Base-by-base conservation (phyloP, 2,888 invertebrate species). In the Cheilosia vulpina region DNA sequence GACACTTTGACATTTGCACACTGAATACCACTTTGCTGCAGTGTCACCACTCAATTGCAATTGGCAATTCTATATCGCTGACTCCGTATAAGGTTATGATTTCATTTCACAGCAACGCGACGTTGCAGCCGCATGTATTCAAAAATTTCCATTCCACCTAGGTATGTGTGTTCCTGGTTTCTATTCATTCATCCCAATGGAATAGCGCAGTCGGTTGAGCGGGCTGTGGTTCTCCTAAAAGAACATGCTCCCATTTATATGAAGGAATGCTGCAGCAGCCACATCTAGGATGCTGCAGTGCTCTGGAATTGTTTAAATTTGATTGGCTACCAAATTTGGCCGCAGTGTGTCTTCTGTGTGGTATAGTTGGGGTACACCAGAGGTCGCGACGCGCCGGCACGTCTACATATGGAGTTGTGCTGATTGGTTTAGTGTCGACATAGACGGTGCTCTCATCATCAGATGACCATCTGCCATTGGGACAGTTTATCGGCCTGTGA, bases 1-100 rank as follows among this genome's bases (percentile, higher is more conserved):
- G 85, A 85, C 81, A 81, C 76, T 66, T 80, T 85, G 85, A 85
- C 85, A 85, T 81, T 85, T 81, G 85, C 85, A 72, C 85, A 81
- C 68, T 72, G 80, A 72, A 85, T 85, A 71, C 69, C 84, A 85
- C 75, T 85, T 72, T 79, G 80, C 75, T 80, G 34, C 63, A 63
- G 81, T 85, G 77, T 81, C 85, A 81, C 85, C 76, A 85, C 81
- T 80, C 85, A 85, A 84, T 84, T 80, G 75, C 76, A 81, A 84
- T 84, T 80, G 80, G 76, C 79, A 75, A 75, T 79, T 75, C 69
- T 79, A 45, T 69, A 71, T 65, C 68, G 66, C 66, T 60, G 60
- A 19, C n/a, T n/a, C 81, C 76, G 75, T 81, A 81, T 81, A 81
- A 81, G 81, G 83, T 84, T 79, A 84, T 79, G 79, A 83, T 63